phyloP scores from a whole-genome alignment of 2,888 invertebrate genomes.

The Mythimna lalbum region DNA sequence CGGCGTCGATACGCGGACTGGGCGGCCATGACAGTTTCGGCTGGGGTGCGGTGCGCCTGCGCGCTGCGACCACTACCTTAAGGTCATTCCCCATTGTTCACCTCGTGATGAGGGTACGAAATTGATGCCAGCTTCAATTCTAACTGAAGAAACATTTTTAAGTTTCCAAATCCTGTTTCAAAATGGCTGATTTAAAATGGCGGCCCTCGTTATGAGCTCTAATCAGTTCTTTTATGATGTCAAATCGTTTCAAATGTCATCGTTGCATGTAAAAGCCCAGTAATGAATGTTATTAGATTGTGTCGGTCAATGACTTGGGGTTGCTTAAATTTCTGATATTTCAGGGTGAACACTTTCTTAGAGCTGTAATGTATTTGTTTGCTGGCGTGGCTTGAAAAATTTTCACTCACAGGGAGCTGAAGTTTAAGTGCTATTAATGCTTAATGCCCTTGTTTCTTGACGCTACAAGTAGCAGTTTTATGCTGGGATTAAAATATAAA shows the following conservation, averaged over 20 bases:
- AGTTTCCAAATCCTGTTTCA: constrained; percentile 69
- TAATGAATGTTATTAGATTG: constrained; percentile 54
- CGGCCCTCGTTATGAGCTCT: constrained; percentile 53
- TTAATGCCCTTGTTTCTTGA: constrained; percentile 38
- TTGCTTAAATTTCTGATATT: constrained; percentile 41
- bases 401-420: constrained; percentile 24
- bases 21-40: constrained; percentile 85
- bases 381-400: constrained; percentile 31
- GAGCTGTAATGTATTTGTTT: constrained; percentile 14
- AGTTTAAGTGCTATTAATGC: constrained; percentile 51
- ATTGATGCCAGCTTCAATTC: constrained; percentile 70
- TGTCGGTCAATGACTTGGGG: constrained; percentile 27
- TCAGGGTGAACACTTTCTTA: constrained; percentile 21
- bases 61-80: constrained; percentile 72
- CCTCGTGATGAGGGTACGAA: constrained; percentile 69
- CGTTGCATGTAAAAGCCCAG: constrained; percentile 48
- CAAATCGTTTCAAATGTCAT: constrained; percentile 51
- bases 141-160: constrained; percentile 76
- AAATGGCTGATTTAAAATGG: constrained; percentile 64
- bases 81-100: constrained; percentile 86
- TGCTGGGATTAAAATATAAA: constrained; percentile 30
- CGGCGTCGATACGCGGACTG: constrained; percentile 88
- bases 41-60: constrained; percentile 84
- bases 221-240: constrained; percentile 62
- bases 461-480: constrained; percentile 51